Percentiles rank a stretch among this genome's conserved stretches.
phyloP scores from a whole-genome alignment of 2,888 invertebrate genomes.

The Rotaria macrura region DNA sequence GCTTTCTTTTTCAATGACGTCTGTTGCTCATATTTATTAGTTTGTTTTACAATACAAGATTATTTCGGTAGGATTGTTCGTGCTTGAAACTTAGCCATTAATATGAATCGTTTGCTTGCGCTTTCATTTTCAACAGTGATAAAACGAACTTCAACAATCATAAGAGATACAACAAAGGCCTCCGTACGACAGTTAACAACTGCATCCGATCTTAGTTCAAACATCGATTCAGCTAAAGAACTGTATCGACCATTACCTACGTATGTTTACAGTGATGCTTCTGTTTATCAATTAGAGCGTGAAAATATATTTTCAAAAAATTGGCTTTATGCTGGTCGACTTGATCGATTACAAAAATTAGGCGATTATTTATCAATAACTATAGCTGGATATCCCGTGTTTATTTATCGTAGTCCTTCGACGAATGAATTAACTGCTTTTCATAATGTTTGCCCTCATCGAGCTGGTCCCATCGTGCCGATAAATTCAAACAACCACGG shows the following conservation, averaged over 20 bases:
- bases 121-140: too few species aligned
- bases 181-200: too few species aligned
- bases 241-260: not conserved
- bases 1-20: too few species aligned
- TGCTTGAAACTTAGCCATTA: too few species aligned
- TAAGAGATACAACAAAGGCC: too few species aligned
- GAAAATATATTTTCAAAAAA: not conserved
- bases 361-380: not conserved
- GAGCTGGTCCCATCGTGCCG: not conserved
- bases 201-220: too few species aligned
- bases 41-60: too few species aligned
- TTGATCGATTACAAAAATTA: not conserved
- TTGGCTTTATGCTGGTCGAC: not conserved
- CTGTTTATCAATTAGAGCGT: not conserved
- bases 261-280: not conserved
- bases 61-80: too few species aligned
- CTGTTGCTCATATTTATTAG: too few species aligned
- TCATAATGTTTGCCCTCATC: constrained; percentile 8
- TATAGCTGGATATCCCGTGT: not conserved
- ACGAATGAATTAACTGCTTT: not conserved
- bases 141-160: too few species aligned
- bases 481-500: not conserved
- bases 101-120: too few species aligned
- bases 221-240: not conserved
- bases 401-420: not conserved